Conservation (phyloP, 2,113 vertebrate species). For the Chelonoidis abingdonii region DNA sequence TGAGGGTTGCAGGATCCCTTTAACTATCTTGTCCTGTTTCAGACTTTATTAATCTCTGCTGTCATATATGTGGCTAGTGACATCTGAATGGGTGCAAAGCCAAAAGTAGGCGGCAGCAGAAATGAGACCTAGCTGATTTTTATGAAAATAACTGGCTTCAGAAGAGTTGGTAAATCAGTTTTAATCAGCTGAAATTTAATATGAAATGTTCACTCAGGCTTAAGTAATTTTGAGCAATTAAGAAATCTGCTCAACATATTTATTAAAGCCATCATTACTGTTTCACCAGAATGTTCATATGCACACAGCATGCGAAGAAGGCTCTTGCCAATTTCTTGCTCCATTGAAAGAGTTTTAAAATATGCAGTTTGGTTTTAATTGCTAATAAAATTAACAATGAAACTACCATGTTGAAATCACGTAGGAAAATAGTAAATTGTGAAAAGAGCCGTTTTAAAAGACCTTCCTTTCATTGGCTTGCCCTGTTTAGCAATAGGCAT, state of each 20-base stretch:
- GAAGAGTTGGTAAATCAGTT: slow-evolving; percentile 60
- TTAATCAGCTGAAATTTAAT: slow-evolving; percentile 56
- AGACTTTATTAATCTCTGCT: slow-evolving; percentile 20
- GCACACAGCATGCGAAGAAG: background rate
- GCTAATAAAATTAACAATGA: slow-evolving; percentile 31
- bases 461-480: background rate
- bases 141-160: slow-evolving; percentile 52
- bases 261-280: slow-evolving; percentile 62
- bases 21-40: background rate
- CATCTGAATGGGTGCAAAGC: background rate
- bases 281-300: slow-evolving; percentile 20
- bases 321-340: slow-evolving; percentile 40
- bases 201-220: slow-evolving; percentile 34
- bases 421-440: slow-evolving; percentile 2
- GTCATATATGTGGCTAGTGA: background rate
- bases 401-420: slow-evolving; percentile 14
- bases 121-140: slow-evolving; percentile 49
- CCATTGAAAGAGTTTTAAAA: background rate
- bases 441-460: background rate
- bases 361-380: background rate
- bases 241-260: slow-evolving; percentile 58
- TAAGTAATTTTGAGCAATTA: slow-evolving; percentile 70
- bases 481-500: rapidly evolving
- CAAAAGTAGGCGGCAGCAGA: slow-evolving; percentile 15
- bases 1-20: background rate